Evolutionary conservation across 2,888 invertebrate genomes (phyloP), one percentile per base, ranked within the genome.

Genomic region (Tinea trinotella): DNA sequence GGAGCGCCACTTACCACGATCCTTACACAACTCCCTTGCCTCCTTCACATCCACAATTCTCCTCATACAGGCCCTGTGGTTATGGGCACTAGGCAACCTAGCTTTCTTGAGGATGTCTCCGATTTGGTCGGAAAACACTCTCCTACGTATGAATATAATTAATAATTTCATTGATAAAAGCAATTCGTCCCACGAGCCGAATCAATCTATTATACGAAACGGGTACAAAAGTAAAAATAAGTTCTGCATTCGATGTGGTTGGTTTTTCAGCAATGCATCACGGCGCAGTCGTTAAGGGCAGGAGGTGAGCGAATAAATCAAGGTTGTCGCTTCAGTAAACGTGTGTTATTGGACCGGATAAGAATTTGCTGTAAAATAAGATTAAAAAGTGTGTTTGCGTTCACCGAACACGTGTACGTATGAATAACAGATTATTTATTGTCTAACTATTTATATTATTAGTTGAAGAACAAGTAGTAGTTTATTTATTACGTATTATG

Each of bases 291-390:
- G 83, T 83, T 84, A 81, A 77, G 82, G 81, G 81, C 82, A 82
- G 81, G 76, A 83, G 84, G 84, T 82, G 84, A 82, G 73, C 78
- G 76, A 67, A 83, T 84, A 84, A 82, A 84, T 84, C 84, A 79
- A 62, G 61, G 62, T 40, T 15, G 40, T 17, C 17, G 40, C 17
- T 40, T 40, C 40, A 40, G 46, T 19, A 40, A 40, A 15, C 40
- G 15, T 74, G 79, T 76, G 40, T 40, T 40, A 40, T 40, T 40
- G 40, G 40, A 13, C 40, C 40, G 40, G 40, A 12, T 40, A 40
- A 40, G 40, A 15, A 40, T 40, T 13, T n/a, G 40, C 40, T 13
- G 40, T 12, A 15, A 40, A 40, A 40, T 15, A 40, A 40, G 40
- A 40, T 30, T 30, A 30, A 30, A 30, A 30, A 30, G 4, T 2